Evolutionary conservation across 2,888 invertebrate genomes (phyloP), one percentile per base, ranked within the genome.

Genomic region (Ypsolopha sequella): DNA sequence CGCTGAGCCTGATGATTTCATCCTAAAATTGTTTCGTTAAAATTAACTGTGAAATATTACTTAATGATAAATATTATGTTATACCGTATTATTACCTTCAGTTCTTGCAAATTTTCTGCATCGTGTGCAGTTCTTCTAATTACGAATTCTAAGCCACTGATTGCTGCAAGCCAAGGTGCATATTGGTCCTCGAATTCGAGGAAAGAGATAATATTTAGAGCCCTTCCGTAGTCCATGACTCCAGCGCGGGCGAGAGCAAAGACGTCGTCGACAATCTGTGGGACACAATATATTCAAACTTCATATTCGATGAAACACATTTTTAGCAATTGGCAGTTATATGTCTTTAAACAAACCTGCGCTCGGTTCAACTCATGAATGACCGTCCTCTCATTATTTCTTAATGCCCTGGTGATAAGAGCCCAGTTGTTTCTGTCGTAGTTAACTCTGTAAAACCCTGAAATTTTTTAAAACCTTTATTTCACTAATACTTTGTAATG

Each of bases 81-180:
- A n/a, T 4, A n/a, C 2, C 38, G 38, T 38, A 10, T 24, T n/a
- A 54, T 24, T 51, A 87, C 87, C 56, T 71, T 55, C 6, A 85
- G 58, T 38, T 60, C 59, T 13, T 62, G 39, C 3, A 71, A 59
- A 45, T 66, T 65, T 0, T 55, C 48, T 6, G 57, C 51, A 47
- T 81, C 73, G 52, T 80, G 76, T n/a, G 88, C 84, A 49, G 87
- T 61, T 54, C 80, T 71, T 46, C 80, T 73, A 2, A 79, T 62
- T 14, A 84, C 63, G 51, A 73, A 88, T 53, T 74, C 73, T 47
- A 88, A 77, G 10, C 88, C 88, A 51, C 70, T 69, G 8, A 91
- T 76, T 2, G 91, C 92, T 0, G 91, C 79, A 41, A 85, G 79
- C 91, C 94, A 94, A 0, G 94, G 92, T 14, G 92, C 82, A 56